Base-by-base conservation (phyloP, 53 echinoderm and acorn worm genomes). In the Paracentrotus lividus region DNA sequence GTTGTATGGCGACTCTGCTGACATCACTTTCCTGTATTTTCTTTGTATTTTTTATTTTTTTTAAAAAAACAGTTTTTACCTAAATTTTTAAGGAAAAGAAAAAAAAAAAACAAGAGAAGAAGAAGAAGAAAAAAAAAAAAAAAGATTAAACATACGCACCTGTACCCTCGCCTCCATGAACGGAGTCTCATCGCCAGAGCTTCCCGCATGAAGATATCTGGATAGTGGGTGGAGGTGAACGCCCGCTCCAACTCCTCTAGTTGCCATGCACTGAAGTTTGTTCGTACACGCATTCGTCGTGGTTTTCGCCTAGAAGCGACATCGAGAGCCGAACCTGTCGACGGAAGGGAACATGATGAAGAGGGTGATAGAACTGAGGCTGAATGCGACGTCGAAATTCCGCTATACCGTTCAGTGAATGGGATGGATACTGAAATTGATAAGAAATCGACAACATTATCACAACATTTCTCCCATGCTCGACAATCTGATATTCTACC, bases 131-230 rank as follows among this genome's bases (percentile, higher is more conserved):
- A 85, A 49, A 77, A 3, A 77, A 77, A 20, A 27, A 61, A 61
- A 26, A 4, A 27, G 24, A 8, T 23, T 24, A 15, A 60, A 60
- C 23, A 60, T 24, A 60, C 67, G 1, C 47, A 98, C 98, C 95
- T 98, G 98, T 2, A 98, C 98, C 86, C 98, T 94, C 10, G 98
- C 98, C 76, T 98, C 98, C 98, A 98, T 98, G 36, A 98, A 59
- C 97, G 97, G 91, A 98, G 90, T 56, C 98, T 91, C 96, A 98
- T 95, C 36, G 98, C 98, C 86, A 98, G 94, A 38, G 98, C 98
- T 93, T 98, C 98, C 90, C 98, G 95, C 98, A 97, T 98, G 90
- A 98, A 98, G 89, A 98, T 98, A 88, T 98, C 98, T 24, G 98
- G 98, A 67, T 98, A 98, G 57, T 98, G 98, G 16, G 98, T 98